Evolutionary conservation across 37 sponge, comb jelly and placozoan species (phyloP).

Genomic region (Spongilla lacustris): DNA sequence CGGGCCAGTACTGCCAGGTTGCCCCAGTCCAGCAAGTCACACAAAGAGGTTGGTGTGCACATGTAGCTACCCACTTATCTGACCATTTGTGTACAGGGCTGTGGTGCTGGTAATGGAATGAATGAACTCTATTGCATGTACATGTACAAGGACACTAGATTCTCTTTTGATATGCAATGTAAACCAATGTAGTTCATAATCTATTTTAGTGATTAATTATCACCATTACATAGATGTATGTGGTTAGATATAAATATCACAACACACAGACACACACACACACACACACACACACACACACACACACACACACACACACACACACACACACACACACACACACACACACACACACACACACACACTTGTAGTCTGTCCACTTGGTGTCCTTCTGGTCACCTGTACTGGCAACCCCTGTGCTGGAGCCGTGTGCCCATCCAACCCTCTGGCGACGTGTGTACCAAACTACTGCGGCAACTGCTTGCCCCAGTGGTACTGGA

Average conservation of each 20-base stretch:
- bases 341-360: not conserved
- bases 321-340: not conserved
- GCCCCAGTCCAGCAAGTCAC: not conserved
- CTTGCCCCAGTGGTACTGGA: conserved; percentile 71
- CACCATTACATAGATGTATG: too few relatives aligned
- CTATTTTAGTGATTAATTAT: too few relatives aligned
- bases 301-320: conserved; percentile 14
- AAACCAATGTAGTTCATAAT: too few relatives aligned
- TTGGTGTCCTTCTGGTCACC: conserved; percentile 59
- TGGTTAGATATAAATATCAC: too few relatives aligned
- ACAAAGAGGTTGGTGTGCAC: conserved; percentile 35
- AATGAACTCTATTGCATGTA: too few relatives aligned
- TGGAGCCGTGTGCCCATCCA: conserved; percentile 77
- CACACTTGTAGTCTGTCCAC: conserved; percentile 63
- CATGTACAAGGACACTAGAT: too few relatives aligned
- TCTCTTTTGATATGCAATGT: too few relatives aligned
- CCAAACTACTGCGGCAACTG: conserved; percentile 84
- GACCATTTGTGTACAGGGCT: too few relatives aligned
- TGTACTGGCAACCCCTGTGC: conserved; percentile 83
- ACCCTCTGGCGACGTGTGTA: conserved; percentile 62
- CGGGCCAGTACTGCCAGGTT: conserved; percentile 67
- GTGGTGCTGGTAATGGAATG: too few relatives aligned
- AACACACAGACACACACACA: too few relatives aligned
- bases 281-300: too few relatives aligned
- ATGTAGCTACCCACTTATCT: too few relatives aligned